Percentiles rank a stretch among this genome's conserved stretches.
Conservation (phyloP, 2,888 invertebrate species). For the Adineta ricciae region DNA sequence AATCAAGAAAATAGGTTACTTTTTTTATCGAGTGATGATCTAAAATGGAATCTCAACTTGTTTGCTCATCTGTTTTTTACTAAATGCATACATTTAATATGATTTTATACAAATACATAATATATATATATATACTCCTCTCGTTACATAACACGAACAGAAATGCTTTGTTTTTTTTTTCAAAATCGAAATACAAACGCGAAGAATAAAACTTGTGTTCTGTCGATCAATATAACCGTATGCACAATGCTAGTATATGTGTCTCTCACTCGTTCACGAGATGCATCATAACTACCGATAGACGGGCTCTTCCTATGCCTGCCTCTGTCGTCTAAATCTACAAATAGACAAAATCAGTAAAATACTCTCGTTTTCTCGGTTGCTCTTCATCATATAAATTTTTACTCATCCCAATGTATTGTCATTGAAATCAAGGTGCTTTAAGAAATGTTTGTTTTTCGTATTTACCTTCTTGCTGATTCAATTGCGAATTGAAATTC, state of each 20-base stretch:
- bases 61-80: background rate
- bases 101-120: background rate
- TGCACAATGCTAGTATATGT: background rate
- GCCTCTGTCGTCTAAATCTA: constrained; percentile 15
- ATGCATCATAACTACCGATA: background rate
- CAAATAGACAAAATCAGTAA: constrained; percentile 5
- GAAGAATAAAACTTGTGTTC: background rate
- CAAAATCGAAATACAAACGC: constrained; percentile 7
- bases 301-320: constrained; percentile 15
- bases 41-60: constrained; percentile 5
- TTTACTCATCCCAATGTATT: background rate
- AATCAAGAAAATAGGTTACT: background rate
- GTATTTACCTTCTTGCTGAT: background rate
- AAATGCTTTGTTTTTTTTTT: background rate
- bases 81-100: background rate
- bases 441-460: no score
- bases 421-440: background rate
- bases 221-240: constrained; percentile 13
- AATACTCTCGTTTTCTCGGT: background rate
- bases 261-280: background rate
- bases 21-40: background rate
- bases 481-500: background rate
- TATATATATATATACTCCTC: constrained; percentile 1
- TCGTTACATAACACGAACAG: constrained; percentile 13
- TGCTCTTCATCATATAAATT: background rate